Evolutionary conservation across 2,113 vertebrate species (phyloP).

Genomic region (Menidia beryllina): DNA sequence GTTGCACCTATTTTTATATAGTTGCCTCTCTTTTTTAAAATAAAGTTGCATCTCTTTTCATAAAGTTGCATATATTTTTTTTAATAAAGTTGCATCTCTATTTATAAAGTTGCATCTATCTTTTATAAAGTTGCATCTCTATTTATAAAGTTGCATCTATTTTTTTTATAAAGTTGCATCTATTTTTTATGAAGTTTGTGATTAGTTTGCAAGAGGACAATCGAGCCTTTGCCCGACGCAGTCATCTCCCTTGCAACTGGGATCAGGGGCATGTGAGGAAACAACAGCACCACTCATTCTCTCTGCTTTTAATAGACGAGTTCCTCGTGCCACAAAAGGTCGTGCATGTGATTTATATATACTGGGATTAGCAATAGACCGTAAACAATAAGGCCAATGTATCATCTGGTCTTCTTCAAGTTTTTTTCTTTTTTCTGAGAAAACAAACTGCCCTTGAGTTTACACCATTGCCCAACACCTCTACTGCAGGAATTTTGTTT

Average conservation of each 20-base stretch:
- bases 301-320: constrained; percentile 32
- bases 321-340: not conserved
- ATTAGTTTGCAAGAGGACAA: constrained; percentile 9
- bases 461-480: not conserved
- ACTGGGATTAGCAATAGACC: constrained; percentile 13
- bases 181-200: not conserved
- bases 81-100: no score
- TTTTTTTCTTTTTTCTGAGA: not conserved
- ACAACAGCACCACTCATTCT: constrained; percentile 9
- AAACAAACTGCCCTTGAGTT: constrained; percentile 23
- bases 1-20: no score
- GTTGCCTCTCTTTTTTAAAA: no score
- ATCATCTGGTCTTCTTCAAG: constrained; percentile 18
- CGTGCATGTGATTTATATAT: constrained; percentile 18
- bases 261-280: constrained; percentile 3
- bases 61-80: no score
- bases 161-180: not conserved
- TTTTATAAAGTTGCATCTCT: no score
- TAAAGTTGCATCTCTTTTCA: no score
- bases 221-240: not conserved
- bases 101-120: no score
- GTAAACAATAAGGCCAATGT: constrained; percentile 24
- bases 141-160: no score
- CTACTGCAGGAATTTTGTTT: not conserved
- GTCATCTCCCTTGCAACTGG: constrained; percentile 7